phyloP scores from a whole-genome alignment of 2,888 invertebrate genomes.

The Ernsta delagoae region DNA sequence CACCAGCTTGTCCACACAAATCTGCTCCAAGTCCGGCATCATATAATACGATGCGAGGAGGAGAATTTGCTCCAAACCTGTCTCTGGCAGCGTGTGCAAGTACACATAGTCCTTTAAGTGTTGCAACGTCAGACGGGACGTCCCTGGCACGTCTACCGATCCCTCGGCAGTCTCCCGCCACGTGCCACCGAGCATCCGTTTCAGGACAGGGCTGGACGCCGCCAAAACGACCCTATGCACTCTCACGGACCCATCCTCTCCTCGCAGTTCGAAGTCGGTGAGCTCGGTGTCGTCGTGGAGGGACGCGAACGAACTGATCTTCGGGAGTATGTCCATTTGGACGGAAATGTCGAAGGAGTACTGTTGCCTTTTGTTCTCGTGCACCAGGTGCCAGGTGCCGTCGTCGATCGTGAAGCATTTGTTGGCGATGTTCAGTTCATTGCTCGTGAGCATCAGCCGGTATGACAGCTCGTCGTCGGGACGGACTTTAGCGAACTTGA shows the following conservation, averaged over 20 bases:
- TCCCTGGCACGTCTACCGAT: constrained; percentile 53
- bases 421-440: constrained; percentile 46
- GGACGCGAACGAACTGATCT: constrained; percentile 49
- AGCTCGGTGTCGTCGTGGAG: constrained; percentile 57
- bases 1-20: constrained; percentile 56
- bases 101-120: constrained; percentile 60
- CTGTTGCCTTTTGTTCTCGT: constrained; percentile 52
- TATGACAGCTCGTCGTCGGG: constrained; percentile 51
- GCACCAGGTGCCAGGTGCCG: constrained; percentile 56
- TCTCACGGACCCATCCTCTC: constrained; percentile 57
- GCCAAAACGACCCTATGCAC: constrained; percentile 59
- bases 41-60: constrained; percentile 58
- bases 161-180: constrained; percentile 60
- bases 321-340: constrained; percentile 50
- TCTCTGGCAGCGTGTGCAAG: constrained; percentile 52
- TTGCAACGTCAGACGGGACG: constrained; percentile 53
- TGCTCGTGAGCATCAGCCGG: constrained; percentile 50
- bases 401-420: constrained; percentile 55
- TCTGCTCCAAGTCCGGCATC: constrained; percentile 59
- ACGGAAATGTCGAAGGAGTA: constrained; percentile 51
- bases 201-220: constrained; percentile 57
- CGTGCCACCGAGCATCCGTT: constrained; percentile 55
- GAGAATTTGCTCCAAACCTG: constrained; percentile 54
- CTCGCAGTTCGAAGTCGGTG: constrained; percentile 60
- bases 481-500: constrained; percentile 50